Evolutionary conservation across 1,140 invertebrate genomes (phyloP), one percentile per base, ranked within the genome.

Genomic region (Rhizoglyphus robini): DNA sequence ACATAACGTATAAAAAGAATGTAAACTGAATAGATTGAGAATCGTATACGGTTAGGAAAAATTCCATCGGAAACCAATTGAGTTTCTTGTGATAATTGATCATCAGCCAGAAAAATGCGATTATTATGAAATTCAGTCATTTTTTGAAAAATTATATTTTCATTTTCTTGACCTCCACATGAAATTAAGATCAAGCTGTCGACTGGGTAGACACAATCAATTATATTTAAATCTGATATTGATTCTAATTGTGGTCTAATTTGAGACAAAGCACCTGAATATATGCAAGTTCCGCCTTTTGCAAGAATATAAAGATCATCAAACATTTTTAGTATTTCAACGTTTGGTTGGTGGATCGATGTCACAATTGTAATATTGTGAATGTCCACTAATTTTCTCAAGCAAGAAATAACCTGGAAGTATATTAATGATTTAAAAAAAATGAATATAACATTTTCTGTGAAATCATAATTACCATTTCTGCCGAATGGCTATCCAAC

Each of bases 311-410:
- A 66, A 5, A 67, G 20, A 23, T 58, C 13, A 29, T 66, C 34
- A 38, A 66, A 66, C 51, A 62, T 58, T 20, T 25, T 38, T 29
- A 66, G 23, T 29, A 66, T 32, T 32, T 66, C 65, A 41, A 5
- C 15, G 31, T 62, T 66, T 29, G 65, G 65, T 38, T 58, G 58
- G 32, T 66, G 65, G 2, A 66, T 66, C 3, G 20, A 31, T 2
- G 51, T 18, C 1, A 66, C 34, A 30, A 66, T 61, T 13, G 65
- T 34, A 23, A 66, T 18, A 27, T 58, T 58, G 11, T 62, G 49
- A 18, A 20, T 34, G 11, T 3, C 34, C 20, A 25, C 34, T 1
- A 63, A 18, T 1, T n/a, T 11, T 76, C 90, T 83, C 34, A 90
- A 34, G 27, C 61, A 63, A 18, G 27, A 11, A 1, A 63, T 46